phyloP scores from a whole-genome alignment of 2,888 invertebrate genomes.

The Sesia bembeciformis region DNA sequence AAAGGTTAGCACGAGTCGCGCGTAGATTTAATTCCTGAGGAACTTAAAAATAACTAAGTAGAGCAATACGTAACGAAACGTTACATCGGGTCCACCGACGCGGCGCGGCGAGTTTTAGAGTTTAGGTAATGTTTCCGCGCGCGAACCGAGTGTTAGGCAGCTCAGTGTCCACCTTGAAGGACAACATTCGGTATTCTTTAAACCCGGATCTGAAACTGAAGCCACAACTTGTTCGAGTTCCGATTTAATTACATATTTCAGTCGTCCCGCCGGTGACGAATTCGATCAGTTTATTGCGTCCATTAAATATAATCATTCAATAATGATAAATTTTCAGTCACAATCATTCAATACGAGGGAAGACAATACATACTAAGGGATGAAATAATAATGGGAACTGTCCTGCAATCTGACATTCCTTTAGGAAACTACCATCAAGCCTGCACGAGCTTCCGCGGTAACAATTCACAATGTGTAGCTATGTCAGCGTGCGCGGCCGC shows the following conservation, averaged over 20 bases:
- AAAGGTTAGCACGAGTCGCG: conserved; percentile 5
- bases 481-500: too few relatives aligned
- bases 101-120: conserved; percentile 2
- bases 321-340: too few relatives aligned
- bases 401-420: too few relatives aligned
- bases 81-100: conserved; percentile 4
- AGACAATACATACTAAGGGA: too few relatives aligned
- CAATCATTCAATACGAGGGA: too few relatives aligned
- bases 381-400: too few relatives aligned
- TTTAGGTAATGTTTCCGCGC: neutral
- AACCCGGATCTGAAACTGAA: neutral
- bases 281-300: too few relatives aligned
- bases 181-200: neutral
- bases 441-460: too few relatives aligned
- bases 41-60: neutral
- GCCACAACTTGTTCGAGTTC: too few relatives aligned
- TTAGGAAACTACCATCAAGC: too few relatives aligned
- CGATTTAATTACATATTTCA: neutral
- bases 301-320: too few relatives aligned
- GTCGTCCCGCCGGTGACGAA: conserved; percentile 2
- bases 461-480: too few relatives aligned
- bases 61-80: conserved; percentile 1
- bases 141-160: conserved; percentile 1
- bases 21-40: neutral
- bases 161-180: neutral